A percentile compares a stretch with the other conserved stretches of the same genome.
These are phyloP conservation scores for Neoaliturus tenellus DNA, from an alignment of 2,888 invertebrate genomes.

Conservation along the genomic window DNA sequence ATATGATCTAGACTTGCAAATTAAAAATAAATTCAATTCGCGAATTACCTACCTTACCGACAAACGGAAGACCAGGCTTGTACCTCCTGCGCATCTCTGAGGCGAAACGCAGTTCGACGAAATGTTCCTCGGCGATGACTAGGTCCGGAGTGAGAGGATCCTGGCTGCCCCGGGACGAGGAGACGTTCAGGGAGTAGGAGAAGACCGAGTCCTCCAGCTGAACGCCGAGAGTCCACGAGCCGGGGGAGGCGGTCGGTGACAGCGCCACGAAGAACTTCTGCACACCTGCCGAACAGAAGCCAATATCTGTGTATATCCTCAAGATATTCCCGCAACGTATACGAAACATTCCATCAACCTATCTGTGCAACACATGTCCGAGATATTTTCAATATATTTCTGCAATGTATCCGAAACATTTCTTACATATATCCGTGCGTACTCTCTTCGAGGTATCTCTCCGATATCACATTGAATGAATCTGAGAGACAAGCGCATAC, in stretches of 20 bases:
- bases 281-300: conserved; percentile 74
- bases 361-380: too few relatives aligned
- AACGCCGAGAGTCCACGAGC: conserved; percentile 77
- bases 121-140: conserved; percentile 81
- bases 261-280: conserved; percentile 76
- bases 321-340: too few relatives aligned
- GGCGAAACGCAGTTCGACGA: conserved; percentile 80
- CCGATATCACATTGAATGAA: too few relatives aligned
- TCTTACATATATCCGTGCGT: too few relatives aligned
- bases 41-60: conserved; percentile 80
- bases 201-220: conserved; percentile 76
- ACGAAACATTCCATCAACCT: too few relatives aligned
- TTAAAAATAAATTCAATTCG: too few relatives aligned
- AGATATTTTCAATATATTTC: too few relatives aligned
- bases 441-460: too few relatives aligned
- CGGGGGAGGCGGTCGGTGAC: conserved; percentile 76
- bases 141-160: conserved; percentile 73
- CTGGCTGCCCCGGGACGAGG: conserved; percentile 66
- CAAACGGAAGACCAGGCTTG: conserved; percentile 81
- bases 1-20: too few relatives aligned
- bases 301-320: too few relatives aligned
- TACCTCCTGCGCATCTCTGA: conserved; percentile 80
- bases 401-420: too few relatives aligned
- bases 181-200: conserved; percentile 76
- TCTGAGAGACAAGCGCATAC: too few relatives aligned